A percentile compares a stretch with the other conserved stretches of the same genome.
phyloP scores from a whole-genome alignment of 2,888 invertebrate genomes.

The Thymelicus acteon region DNA sequence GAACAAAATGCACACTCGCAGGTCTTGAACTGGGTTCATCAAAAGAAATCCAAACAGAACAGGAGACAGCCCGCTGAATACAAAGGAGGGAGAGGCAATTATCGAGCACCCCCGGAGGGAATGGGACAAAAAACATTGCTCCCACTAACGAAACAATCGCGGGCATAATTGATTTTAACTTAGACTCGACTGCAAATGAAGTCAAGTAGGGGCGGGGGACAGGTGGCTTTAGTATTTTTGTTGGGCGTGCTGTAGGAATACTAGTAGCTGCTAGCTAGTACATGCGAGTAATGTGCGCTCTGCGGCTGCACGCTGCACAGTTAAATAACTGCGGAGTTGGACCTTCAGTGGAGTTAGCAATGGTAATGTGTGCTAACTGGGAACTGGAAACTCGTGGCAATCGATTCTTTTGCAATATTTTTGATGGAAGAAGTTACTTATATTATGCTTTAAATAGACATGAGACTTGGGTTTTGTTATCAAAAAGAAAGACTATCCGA shows the following conservation, averaged over 20 bases:
- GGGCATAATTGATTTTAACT: conserved; percentile 82
- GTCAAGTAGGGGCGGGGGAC: conserved; percentile 50
- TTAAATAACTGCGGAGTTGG: conserved; percentile 28
- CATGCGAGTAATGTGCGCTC: conserved; percentile 19
- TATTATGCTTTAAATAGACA: too few species aligned
- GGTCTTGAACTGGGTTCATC: conserved; percentile 67
- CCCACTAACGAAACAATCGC: conserved; percentile 82
- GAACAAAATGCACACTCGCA: conserved; percentile 53
- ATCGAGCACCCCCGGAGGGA: conserved; percentile 40
- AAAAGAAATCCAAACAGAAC: conserved; percentile 78
- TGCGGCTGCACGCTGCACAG: conserved; percentile 21
- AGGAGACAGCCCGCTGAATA: conserved; percentile 73
- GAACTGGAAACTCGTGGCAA: neutral
- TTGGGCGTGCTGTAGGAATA: conserved; percentile 21
- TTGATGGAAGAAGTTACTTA: neutral
- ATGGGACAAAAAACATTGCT: conserved; percentile 72
- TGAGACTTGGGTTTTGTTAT: too few species aligned
- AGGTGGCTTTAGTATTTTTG: conserved; percentile 36
- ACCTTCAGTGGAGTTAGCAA: conserved; percentile 15
- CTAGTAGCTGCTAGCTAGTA: neutral
- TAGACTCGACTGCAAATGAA: conserved; percentile 73
- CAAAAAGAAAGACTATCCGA: too few species aligned
- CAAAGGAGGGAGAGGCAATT: conserved; percentile 58
- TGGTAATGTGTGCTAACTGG: conserved; percentile 19
- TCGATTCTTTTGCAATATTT: neutral